phyloP scores from a whole-genome alignment of 2,888 invertebrate species.

The Drosophila tanythrix region DNA sequence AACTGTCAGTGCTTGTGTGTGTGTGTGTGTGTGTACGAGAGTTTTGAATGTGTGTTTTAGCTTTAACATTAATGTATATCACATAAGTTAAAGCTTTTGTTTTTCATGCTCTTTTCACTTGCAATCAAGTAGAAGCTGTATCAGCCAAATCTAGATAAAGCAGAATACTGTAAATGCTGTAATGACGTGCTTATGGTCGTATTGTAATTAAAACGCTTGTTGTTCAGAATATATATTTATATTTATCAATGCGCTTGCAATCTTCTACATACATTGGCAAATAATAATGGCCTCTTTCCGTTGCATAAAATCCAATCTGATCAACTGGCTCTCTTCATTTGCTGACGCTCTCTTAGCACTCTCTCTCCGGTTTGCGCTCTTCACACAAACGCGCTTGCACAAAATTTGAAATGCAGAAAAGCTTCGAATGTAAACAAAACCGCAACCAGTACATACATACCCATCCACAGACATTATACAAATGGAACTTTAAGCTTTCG shows the following conservation, averaged over 20 bases:
- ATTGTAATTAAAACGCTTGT: neutral
- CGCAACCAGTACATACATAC: neutral
- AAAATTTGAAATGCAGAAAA: neutral
- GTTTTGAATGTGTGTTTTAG: constrained; percentile 18
- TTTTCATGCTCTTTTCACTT: neutral
- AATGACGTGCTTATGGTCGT: neutral
- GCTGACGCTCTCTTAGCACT: neutral
- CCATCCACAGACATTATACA: neutral
- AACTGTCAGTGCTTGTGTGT: constrained; percentile 17
- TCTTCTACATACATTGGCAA: neutral
- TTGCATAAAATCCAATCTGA: neutral
- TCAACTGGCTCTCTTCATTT: neutral
- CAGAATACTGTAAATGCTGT: neutral
- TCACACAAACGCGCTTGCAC: neutral
- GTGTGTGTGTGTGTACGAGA: constrained; percentile 15
- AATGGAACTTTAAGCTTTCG: neutral
- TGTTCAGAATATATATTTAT: neutral
- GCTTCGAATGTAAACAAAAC: neutral
- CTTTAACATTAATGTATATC: neutral
- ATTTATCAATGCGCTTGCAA: neutral
- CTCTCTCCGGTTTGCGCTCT: neutral
- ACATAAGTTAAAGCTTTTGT: neutral
- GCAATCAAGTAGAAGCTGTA: no score
- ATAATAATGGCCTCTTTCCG: neutral
- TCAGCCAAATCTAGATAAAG: neutral